These are phyloP conservation scores for Agelastica alni DNA, from an alignment of 2,888 invertebrate species.

Conservation along the genomic window DNA sequence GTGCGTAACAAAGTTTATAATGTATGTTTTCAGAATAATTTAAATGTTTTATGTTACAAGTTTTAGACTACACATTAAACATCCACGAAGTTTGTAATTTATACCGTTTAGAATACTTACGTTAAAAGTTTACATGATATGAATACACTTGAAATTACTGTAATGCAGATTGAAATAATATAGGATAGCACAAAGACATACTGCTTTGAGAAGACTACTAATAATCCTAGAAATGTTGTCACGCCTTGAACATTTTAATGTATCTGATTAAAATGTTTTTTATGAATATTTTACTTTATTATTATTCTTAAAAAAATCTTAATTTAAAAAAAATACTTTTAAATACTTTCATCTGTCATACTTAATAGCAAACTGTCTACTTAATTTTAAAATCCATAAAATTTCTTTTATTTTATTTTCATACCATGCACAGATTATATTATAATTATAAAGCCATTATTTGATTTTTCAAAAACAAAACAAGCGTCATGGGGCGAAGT, in stretches of 20 bases:
- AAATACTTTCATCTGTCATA: no score
- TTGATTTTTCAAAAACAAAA: no score
- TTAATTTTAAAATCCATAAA: no score
- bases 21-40: slow-evolving; percentile 33
- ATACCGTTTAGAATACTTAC: slow-evolving; percentile 34
- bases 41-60: slow-evolving; percentile 35
- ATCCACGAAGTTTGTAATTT: slow-evolving; percentile 38
- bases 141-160: slow-evolving; percentile 37
- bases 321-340: no score
- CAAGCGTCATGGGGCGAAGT: no score
- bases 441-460: no score
- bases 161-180: slow-evolving; percentile 26
- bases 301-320: no score
- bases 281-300: no score
- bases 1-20: slow-evolving; percentile 33
- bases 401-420: no score
- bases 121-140: slow-evolving; percentile 38
- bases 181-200: slow-evolving; percentile 17
- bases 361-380: no score
- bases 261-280: no score
- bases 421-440: no score
- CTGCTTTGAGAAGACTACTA: slow-evolving; percentile 25
- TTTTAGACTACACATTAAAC: slow-evolving; percentile 26
- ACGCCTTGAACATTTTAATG: slow-evolving; percentile 22
- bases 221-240: slow-evolving; percentile 22